Conservation (phyloP, 2,113 vertebrate species). For the Probosciger aterrimus region DNA sequence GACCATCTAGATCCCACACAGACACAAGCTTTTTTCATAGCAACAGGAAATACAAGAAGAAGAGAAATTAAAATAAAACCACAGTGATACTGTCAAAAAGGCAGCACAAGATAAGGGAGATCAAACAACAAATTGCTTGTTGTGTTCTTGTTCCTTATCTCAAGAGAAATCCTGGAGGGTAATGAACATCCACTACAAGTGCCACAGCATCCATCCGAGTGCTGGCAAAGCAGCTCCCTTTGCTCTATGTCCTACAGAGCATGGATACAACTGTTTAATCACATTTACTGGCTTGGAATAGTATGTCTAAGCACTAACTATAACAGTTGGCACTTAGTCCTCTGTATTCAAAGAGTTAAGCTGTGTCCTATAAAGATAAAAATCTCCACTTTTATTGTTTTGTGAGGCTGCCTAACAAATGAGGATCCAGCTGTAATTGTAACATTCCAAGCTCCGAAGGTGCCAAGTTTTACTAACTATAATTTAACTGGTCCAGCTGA, state of each 20-base stretch:
- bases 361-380: slow-evolving; percentile 71
- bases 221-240: background rate
- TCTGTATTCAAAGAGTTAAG: slow-evolving; percentile 75
- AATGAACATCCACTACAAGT: rapidly evolving
- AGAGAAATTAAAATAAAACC: slow-evolving; percentile 32
- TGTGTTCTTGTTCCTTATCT: background rate
- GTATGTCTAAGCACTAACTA: background rate
- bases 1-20: background rate
- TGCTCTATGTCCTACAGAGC: rapidly evolving
- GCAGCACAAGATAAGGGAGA: background rate
- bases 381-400: slow-evolving; percentile 76
- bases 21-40: slow-evolving; percentile 15
- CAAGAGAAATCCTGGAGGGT: background rate
- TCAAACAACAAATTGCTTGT: background rate
- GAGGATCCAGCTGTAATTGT: slow-evolving; percentile 76
- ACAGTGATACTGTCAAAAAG: slow-evolving; percentile 38
- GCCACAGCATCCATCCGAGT: rapidly evolving
- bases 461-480: slow-evolving; percentile 83
- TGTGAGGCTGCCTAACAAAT: slow-evolving; percentile 66
- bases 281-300: background rate
- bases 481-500: slow-evolving; percentile 74
- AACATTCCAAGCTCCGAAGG: slow-evolving; percentile 77
- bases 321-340: slow-evolving; percentile 16
- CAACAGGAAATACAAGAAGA: slow-evolving; percentile 48
- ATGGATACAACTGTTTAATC: rapidly evolving